These are phyloP conservation scores for Sepioteuthis lessoniana DNA, from an alignment of 2,888 invertebrate genomes.

Conservation along the genomic window DNA sequence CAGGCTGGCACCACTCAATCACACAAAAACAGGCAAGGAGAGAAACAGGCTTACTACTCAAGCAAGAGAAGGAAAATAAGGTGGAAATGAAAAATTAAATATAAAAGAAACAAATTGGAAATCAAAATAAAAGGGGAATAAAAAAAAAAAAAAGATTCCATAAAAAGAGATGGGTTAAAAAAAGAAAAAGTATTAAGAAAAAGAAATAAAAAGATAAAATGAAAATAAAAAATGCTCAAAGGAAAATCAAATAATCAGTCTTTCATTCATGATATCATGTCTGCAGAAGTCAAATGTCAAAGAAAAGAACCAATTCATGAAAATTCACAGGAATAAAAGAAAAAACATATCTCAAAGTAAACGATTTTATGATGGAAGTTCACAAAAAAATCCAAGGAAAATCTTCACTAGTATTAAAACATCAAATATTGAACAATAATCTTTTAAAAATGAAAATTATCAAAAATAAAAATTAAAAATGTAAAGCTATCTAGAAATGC, in stretches of 20 bases:
- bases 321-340: too few relatives aligned
- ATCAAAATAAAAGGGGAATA: not conserved
- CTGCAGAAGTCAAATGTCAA: not conserved
- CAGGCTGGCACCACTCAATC: conserved; percentile 36
- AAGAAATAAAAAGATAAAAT: not conserved
- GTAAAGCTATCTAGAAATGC: too few relatives aligned
- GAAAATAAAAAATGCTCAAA: not conserved
- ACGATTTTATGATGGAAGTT: not conserved
- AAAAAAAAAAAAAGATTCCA: not conserved
- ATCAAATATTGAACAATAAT: not conserved
- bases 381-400: not conserved
- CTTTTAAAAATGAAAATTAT: not conserved
- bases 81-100: not conserved
- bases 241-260: not conserved
- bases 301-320: conserved; percentile 47
- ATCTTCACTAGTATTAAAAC: too few relatives aligned
- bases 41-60: not conserved
- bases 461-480: not conserved
- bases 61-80: not conserved
- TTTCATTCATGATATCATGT: not conserved
- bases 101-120: not conserved
- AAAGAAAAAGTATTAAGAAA: not conserved
- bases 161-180: not conserved
- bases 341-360: not conserved
- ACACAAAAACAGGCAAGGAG: conserved; percentile 37